phyloP scores from a whole-genome alignment of 2,797 vertebrate species.

The Phalanger gymnotis region DNA sequence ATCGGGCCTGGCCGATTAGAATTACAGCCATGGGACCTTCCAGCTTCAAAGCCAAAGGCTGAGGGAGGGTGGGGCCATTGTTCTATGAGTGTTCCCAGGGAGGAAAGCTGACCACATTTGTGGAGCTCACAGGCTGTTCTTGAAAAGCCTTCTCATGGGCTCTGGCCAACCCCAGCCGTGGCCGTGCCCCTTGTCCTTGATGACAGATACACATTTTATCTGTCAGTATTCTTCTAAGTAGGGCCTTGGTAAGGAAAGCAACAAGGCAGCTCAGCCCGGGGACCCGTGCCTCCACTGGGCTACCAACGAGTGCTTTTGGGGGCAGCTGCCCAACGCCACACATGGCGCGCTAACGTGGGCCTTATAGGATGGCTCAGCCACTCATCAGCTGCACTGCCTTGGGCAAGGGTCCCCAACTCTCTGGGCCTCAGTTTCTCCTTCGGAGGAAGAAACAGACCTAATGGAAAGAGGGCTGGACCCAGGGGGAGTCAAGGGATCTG shows the following conservation, averaged over 20 bases:
- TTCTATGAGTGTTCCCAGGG: conserved; percentile 79
- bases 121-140: conserved; percentile 63
- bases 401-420: not conserved
- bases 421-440: not conserved
- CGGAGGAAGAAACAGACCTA: not conserved
- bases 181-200: conserved; percentile 2
- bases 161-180: rapidly evolving
- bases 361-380: not conserved
- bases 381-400: not conserved
- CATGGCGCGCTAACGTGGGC: not conserved
- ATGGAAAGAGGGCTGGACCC: not conserved
- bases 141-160: not conserved
- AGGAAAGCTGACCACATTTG: conserved; percentile 63
- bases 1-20: conserved; percentile 89
- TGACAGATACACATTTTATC: conserved; percentile 77
- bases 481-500: not conserved
- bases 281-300: not conserved
- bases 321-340: not conserved
- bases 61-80: not conserved
- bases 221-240: conserved; percentile 65
- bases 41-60: conserved; percentile 88
- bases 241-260: conserved; percentile 58
- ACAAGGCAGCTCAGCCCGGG: conserved; percentile 50
- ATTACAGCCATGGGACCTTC: conserved; percentile 88
- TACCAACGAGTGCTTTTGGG: not conserved